These are phyloP conservation scores for Regulus satrapa DNA, from an alignment of 2,113 vertebrate genomes.

Conservation along the genomic window DNA sequence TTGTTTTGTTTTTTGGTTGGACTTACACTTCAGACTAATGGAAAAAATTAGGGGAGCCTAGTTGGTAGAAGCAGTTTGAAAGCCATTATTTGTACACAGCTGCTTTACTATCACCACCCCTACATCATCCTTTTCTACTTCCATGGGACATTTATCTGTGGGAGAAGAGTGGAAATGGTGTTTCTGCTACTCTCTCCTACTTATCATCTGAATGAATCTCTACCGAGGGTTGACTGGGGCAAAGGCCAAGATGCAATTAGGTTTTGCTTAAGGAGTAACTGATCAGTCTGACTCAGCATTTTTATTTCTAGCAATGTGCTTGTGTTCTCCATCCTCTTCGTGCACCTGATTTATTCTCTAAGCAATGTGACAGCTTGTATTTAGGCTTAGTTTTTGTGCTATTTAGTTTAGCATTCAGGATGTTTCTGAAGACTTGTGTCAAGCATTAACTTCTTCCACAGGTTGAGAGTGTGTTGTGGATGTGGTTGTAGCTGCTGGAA, in stretches of 20 bases:
- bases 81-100: neutral
- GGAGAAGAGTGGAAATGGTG: neutral
- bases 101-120: neutral
- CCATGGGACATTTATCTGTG: fast-evolving
- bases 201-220: neutral
- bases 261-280: neutral
- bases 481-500: neutral
- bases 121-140: neutral
- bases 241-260: neutral
- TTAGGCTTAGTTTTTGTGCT: neutral
- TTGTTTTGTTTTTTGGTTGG: neutral
- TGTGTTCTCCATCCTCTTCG: neutral
- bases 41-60: neutral
- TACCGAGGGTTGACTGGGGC: neutral
- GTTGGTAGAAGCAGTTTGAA: neutral
- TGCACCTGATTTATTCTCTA: neutral
- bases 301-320: neutral
- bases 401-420: neutral
- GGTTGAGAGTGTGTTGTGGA: neutral
- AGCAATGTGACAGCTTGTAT: neutral
- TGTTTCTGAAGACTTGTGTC: neutral
- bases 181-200: neutral
- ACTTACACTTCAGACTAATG: neutral
- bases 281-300: neutral
- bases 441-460: neutral